phyloP scores from a whole-genome alignment of 2,888 invertebrate species.

The Cryptocephalus moraei region DNA sequence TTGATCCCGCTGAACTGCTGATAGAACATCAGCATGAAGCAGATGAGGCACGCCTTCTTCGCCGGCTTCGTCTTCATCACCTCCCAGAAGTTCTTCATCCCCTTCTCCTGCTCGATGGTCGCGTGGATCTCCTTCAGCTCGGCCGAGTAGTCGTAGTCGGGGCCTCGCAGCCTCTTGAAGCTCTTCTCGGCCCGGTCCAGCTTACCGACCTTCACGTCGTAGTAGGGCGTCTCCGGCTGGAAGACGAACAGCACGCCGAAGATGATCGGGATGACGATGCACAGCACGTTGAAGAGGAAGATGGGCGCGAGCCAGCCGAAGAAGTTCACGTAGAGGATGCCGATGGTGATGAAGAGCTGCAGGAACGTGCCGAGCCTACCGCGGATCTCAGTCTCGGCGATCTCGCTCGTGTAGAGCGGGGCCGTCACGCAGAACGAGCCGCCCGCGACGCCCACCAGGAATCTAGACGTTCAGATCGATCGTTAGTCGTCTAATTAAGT shows the following conservation, averaged over 20 bases:
- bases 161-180: conserved; percentile 62
- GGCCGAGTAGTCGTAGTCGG: conserved; percentile 51
- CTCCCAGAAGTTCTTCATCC: conserved; percentile 44
- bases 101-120: conserved; percentile 43
- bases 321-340: conserved; percentile 68
- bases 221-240: conserved; percentile 81
- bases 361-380: conserved; percentile 77
- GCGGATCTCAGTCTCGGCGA: conserved; percentile 70
- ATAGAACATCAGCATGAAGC: conserved; percentile 73
- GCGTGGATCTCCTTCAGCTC: conserved; percentile 41
- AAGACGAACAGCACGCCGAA: conserved; percentile 63
- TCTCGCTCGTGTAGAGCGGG: conserved; percentile 79
- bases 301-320: conserved; percentile 51
- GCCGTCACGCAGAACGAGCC: conserved; percentile 76
- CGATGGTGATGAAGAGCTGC: conserved; percentile 76
- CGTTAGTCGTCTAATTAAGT: too few species aligned
- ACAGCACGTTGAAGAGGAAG: conserved; percentile 51
- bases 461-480: conserved; percentile 30
- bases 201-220: conserved; percentile 52
- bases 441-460: conserved; percentile 60
- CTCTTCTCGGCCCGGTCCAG: conserved; percentile 58
- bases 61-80: conserved; percentile 53
- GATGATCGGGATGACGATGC: conserved; percentile 54
- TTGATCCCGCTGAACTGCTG: conserved; percentile 80
- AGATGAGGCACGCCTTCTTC: conserved; percentile 57